These are phyloP conservation scores for Madoqua kirkii DNA, from an alignment of 2,113 vertebrate genomes.

Conservation along the genomic window DNA sequence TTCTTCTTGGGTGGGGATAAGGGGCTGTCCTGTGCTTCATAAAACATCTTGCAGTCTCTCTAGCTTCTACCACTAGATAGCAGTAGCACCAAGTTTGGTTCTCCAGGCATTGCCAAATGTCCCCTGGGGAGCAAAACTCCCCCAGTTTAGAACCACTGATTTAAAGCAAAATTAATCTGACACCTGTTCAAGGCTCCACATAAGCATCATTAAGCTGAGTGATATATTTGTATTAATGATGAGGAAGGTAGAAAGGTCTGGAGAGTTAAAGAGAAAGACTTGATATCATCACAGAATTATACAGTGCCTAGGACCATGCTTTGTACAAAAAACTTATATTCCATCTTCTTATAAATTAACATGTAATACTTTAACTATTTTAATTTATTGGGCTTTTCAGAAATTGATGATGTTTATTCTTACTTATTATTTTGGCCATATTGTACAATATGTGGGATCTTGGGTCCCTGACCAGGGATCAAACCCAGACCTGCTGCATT, in stretches of 20 bases:
- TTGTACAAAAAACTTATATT: not conserved
- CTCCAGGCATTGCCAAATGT: not conserved
- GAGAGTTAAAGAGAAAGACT: not conserved
- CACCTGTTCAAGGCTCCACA: not conserved
- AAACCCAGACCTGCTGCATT: not conserved
- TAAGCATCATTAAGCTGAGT: not conserved
- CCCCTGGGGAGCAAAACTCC: not conserved
- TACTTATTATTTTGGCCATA: not conserved
- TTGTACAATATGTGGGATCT: not conserved
- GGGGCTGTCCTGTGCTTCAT: not conserved
- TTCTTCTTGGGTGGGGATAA: not conserved
- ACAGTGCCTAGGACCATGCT: not conserved
- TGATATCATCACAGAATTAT: not conserved
- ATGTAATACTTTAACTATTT: not conserved
- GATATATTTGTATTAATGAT: not conserved
- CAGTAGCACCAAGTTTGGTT: not conserved
- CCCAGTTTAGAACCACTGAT: not conserved
- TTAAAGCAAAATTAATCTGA: not conserved
- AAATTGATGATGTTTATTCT: not conserved
- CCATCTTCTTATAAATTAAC: not conserved
- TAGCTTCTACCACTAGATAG: not conserved
- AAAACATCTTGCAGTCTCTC: not conserved
- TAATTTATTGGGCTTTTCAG: not conserved
- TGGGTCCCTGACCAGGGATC: not conserved
- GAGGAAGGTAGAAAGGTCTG: not conserved